Evolutionary conservation across 2,797 vertebrate genomes (phyloP).

Genomic region (Epinephelus malabaricus): DNA sequence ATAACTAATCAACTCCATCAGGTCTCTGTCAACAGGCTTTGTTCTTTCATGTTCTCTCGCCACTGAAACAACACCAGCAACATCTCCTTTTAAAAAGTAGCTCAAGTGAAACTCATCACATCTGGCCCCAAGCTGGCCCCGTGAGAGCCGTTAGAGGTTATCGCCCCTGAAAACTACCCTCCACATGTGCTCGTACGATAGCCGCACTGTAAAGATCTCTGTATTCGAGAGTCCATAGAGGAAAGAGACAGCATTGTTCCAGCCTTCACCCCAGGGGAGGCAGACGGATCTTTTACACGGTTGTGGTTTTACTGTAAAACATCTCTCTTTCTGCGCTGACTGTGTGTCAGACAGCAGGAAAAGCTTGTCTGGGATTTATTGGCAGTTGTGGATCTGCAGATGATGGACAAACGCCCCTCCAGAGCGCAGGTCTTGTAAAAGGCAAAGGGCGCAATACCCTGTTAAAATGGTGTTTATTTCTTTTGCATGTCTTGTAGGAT

Average conservation of each 20-base stretch:
- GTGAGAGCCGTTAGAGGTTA: conserved; percentile 60
- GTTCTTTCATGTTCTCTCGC: conserved; percentile 12
- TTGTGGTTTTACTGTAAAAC: conserved; percentile 80
- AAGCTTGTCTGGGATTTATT: conserved; percentile 77
- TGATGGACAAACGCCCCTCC: conserved; percentile 73
- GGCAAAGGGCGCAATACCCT: conserved; percentile 47
- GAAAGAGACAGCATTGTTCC: conserved; percentile 71
- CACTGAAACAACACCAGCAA: conserved; percentile 39
- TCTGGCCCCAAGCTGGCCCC: conserved; percentile 64
- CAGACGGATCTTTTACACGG: conserved; percentile 72
- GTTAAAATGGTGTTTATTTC: conserved; percentile 75
- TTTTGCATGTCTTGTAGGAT: conserved; percentile 51
- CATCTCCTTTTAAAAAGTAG: conserved; percentile 25
- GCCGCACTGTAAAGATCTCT: conserved; percentile 51
- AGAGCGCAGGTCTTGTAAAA: conserved; percentile 73
- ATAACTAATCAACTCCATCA: conserved; percentile 1
- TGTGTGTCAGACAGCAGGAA: conserved; percentile 78
- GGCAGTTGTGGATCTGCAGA: conserved; percentile 68
- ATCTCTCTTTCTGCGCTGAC: conserved; percentile 65
- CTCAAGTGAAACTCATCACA: conserved; percentile 50
- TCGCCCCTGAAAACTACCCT: conserved; percentile 61
- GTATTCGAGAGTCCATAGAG: conserved; percentile 58
- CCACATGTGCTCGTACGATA: conserved; percentile 52
- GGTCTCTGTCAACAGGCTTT: conserved; percentile 10
- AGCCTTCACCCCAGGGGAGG: conserved; percentile 58